phyloP scores from a whole-genome alignment of 2,888 invertebrate genomes.

The Leptinotarsa peninsularis region DNA sequence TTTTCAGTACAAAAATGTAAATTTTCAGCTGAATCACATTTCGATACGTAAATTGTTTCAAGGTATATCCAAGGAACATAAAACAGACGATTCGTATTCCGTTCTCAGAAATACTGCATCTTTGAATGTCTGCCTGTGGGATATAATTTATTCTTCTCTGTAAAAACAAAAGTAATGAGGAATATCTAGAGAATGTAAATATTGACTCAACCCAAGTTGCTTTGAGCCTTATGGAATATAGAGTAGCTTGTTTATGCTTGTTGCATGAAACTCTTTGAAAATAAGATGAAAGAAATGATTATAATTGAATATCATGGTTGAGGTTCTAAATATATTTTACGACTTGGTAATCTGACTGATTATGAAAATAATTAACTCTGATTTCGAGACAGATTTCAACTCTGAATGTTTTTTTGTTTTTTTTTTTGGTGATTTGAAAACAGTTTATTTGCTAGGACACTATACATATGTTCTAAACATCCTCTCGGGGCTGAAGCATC shows the following conservation, averaged over 20 bases:
- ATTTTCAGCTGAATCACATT: too few relatives aligned
- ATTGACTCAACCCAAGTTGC: slow-evolving; percentile 11
- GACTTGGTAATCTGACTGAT: not conserved
- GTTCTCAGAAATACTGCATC: not conserved
- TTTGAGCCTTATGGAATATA: slow-evolving; percentile 14
- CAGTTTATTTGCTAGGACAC: too few relatives aligned
- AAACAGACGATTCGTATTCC: not conserved
- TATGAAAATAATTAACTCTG: not conserved
- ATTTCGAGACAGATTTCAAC: too few relatives aligned
- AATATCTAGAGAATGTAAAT: slow-evolving; percentile 11
- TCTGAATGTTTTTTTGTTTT: too few relatives aligned
- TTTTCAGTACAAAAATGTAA: too few relatives aligned
- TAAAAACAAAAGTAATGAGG: slow-evolving; percentile 12
- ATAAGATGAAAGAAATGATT: slow-evolving; percentile 1
- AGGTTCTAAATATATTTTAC: not conserved
- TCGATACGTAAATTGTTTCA: not conserved
- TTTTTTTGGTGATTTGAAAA: too few relatives aligned
- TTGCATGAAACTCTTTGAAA: not conserved
- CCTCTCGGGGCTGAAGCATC: too few relatives aligned
- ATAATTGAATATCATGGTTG: slow-evolving; percentile 11
- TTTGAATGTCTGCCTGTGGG: slow-evolving; percentile 13
- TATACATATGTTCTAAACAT: too few relatives aligned
- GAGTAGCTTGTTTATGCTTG: slow-evolving; percentile 14
- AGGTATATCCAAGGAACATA: not conserved
- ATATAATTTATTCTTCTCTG: slow-evolving; percentile 8